phyloP scores from a whole-genome alignment of 2,797 vertebrate genomes.

The Peromyscus nudipes region DNA sequence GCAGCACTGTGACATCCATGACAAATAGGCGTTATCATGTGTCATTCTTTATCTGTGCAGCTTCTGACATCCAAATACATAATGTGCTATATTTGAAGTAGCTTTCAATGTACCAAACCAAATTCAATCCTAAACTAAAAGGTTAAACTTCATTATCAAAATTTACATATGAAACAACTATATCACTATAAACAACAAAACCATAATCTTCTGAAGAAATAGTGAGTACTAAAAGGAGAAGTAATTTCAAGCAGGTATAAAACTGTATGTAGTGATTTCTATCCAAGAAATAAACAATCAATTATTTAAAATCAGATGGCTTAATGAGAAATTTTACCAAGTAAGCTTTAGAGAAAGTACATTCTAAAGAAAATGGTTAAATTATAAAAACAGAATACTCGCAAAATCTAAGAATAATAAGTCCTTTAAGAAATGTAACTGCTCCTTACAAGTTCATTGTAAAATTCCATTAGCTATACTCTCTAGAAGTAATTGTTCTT shows the following conservation, averaged over 20 bases:
- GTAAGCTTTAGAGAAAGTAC: constrained; percentile 43
- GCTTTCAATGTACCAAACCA: constrained; percentile 17
- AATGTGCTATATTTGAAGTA: constrained; percentile 69
- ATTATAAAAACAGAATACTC: constrained; percentile 78
- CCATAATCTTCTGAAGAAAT: constrained; percentile 55
- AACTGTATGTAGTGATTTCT: constrained; percentile 31
- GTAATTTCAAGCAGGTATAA: constrained; percentile 3
- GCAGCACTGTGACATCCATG: constrained; percentile 94
- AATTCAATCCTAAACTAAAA: constrained; percentile 57
- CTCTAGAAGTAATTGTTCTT: constrained; percentile 90
- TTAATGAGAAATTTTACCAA: constrained; percentile 66
- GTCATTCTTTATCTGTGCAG: constrained; percentile 88
- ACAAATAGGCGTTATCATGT: constrained; percentile 96
- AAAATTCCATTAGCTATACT: constrained; percentile 91
- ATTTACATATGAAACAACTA: constrained; percentile 56
- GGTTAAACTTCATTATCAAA: constrained; percentile 57
- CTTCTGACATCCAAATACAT: constrained; percentile 81
- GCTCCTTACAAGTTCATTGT: constrained; percentile 89
- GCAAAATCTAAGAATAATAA: constrained; percentile 85
- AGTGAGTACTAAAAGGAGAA: constrained; percentile 23
- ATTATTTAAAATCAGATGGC: constrained; percentile 68
- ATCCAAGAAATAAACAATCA: constrained; percentile 54
- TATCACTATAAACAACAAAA: constrained; percentile 31
- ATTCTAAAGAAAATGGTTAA: constrained; percentile 76
- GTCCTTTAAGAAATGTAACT: constrained; percentile 86